phyloP scores from a whole-genome alignment of 2,113 vertebrate species.

The human region DNA sequence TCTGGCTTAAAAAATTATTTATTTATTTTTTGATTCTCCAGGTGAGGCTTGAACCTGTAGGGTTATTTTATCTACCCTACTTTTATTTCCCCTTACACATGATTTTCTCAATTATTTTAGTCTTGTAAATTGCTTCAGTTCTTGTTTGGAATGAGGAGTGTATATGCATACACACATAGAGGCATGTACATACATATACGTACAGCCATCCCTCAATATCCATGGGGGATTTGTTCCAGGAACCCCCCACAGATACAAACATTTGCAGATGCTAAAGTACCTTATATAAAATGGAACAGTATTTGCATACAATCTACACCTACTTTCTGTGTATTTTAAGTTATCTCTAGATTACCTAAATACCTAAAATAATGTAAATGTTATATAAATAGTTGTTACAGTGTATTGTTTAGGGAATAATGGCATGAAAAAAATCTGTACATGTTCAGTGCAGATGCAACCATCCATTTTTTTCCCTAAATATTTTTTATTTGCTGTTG shows the following conservation, averaged over 20 bases:
- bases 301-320: background rate
- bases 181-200: background rate
- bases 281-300: background rate
- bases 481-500: background rate
- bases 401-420: background rate
- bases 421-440: background rate
- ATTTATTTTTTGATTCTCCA: background rate
- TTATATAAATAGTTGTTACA: background rate
- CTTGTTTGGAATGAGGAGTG: background rate
- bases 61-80: slow-evolving; percentile 9
- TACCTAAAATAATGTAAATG: background rate
- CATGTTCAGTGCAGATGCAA: background rate
- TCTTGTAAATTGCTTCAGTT: background rate
- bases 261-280: background rate
- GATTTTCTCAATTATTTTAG: background rate
- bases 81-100: slow-evolving; percentile 35
- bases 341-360: background rate
- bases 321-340: background rate
- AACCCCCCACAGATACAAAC: background rate
- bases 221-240: background rate
- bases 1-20: background rate
- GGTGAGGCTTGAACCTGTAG: background rate
- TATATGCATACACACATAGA: background rate
- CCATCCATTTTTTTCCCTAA: background rate
- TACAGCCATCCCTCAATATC: background rate